Base-by-base conservation (phyloP, 2,888 invertebrate species). In the Volucella inflata region DNA sequence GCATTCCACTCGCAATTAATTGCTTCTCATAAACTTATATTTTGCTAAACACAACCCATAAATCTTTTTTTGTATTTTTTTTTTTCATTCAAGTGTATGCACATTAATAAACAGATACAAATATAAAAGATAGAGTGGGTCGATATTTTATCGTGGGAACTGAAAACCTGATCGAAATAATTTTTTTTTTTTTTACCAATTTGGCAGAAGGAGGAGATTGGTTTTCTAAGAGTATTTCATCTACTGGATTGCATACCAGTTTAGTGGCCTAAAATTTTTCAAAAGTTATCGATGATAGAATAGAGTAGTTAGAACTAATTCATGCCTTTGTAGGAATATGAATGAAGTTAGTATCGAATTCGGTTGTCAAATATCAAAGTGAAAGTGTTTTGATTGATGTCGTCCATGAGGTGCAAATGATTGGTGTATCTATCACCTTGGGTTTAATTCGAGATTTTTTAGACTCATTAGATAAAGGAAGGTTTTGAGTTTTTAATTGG, bases 1-100 rank as follows among this genome's bases (percentile, higher is more conserved):
- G 71, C 38, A 40, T 30, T 30, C 59, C 57, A 65, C 55, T 42
- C n/a, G 60, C 50, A 78, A 78, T 78, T 78, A 78, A 83, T 83
- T 53, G 83, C 78, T 64, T 70, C 74, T 83, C 83, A 83, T 78
- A 83, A 83, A 83, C 68, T 57, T 74, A 83, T 83, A 78, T 78
- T 74, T 78, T 55, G 78, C 40, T 51, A 74, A 62, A 64, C 62
- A 50, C 74, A 64, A 64, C 50, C 57, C 68, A 78, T 83, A 83
- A 83, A 78, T 83, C 83, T 83, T 68, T 51, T 50, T 12, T 53
- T 46, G 2, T 51, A 59, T 65, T 65, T 48, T 65, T 42, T 59
- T 44, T 11, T 21, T 12, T 42, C 36, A 57, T 42, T 30, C 30
- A 6, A 30, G 6, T 53, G 46, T 62, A 55, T 72, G 62, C 82